Base-by-base conservation (phyloP, 2,113 vertebrate genomes). In the Lanius ludovicianus region DNA sequence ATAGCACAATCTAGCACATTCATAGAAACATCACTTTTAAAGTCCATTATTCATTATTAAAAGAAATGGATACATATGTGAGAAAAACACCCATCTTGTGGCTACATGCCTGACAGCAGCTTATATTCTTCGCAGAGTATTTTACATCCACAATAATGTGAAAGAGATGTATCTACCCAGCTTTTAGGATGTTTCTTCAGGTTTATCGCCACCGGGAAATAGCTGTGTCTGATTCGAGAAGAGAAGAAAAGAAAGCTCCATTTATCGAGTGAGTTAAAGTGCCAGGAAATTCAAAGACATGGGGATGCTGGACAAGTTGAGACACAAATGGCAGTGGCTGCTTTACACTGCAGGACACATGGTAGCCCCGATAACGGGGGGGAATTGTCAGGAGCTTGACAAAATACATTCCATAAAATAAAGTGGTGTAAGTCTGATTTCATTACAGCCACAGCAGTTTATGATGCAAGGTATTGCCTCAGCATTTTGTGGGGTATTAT, bases 11-110 rank as follows among this genome's bases (percentile, higher is more conserved):
- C 96, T 94, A 94, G 85, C 75, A 94, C 89, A 96, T 96, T 95
- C 96, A 95, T 50, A 92, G 96, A 97, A 96, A 96, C 9, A 77
- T 95, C 95, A 96, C 71, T 96, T 96, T 93, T 95, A 93, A 97
- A 95, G 90, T 64, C 93, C 88, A 95, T 97, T 97, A 96, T 94
- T 97, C 93, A 96, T 95, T 96, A 96, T 96, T 97, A 95, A 96
- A 96, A 96, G 89, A 95, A 95, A 96, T 89, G 76, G 92, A 94
- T 89, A 96, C 87, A 85, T 93, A 80, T 85, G 89, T 78, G 91
- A 95, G 85, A 93, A 93, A 95, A 91, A 82, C 63, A 94, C 90
- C 41, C 69, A 42, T 92, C 89, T 92, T 62, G 70, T 86, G 74
- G 60, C 64, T 91, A 81, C 83, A 69, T 41, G 85, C 59, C 89